Conservation (phyloP, 92 coral and sea anemone species). For the Palythoa heliodiscus region DNA sequence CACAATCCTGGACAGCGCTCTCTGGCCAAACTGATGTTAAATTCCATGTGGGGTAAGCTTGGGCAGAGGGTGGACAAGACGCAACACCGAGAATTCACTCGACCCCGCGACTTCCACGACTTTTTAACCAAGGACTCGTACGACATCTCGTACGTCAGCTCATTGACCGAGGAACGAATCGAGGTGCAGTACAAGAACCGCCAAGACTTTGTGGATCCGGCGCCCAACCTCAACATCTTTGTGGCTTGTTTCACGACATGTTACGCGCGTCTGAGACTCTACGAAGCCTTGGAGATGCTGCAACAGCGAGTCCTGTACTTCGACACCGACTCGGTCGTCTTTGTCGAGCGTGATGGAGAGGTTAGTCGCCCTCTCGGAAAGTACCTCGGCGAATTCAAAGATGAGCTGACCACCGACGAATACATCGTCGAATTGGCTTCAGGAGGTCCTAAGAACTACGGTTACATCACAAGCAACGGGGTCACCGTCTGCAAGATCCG, state of each 20-base stretch:
- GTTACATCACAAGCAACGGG: background rate
- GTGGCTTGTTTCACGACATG: background rate
- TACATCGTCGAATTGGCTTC: background rate
- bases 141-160: no score
- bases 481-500: background rate
- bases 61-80: background rate
- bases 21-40: background rate
- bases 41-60: background rate
- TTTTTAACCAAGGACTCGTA: no score
- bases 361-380: background rate
- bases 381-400: background rate
- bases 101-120: background rate
- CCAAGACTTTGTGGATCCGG: no score
- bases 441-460: background rate
- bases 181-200: background rate
- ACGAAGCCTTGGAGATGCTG: background rate
- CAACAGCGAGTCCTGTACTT: background rate
- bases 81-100: background rate
- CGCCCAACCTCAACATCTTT: background rate
- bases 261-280: background rate
- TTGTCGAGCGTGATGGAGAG: background rate
- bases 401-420: background rate
- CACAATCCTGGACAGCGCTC: background rate
- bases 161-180: background rate
- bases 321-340: background rate